Evolutionary conservation across 2,888 invertebrate species (phyloP).

Genomic region (Tanaodytes sp.): DNA sequence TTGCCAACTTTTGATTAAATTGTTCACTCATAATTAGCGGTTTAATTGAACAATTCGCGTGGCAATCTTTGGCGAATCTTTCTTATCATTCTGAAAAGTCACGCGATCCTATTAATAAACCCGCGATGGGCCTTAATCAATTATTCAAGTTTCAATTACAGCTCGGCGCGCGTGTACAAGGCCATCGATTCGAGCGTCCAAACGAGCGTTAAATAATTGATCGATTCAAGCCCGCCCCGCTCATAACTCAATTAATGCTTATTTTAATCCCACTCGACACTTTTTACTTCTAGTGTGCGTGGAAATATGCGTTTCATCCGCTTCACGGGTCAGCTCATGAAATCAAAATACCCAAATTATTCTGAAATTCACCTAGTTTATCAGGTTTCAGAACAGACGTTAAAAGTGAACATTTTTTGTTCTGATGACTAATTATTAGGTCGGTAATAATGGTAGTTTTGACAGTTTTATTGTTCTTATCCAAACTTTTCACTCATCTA

Average conservation of each 20-base stretch:
- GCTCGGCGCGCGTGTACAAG: slow-evolving; percentile 14
- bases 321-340: no score
- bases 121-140: slow-evolving; percentile 20
- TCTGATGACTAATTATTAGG: no score
- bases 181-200: slow-evolving; percentile 22
- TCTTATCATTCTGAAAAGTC: slow-evolving; percentile 18
- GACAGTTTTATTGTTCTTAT: no score
- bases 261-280: slow-evolving; percentile 17
- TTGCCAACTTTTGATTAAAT: slow-evolving; percentile 6
- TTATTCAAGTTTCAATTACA: slow-evolving; percentile 48
- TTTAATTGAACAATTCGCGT: slow-evolving; percentile 6
- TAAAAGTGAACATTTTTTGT: no score
- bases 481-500: no score
- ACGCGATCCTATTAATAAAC: slow-evolving; percentile 25
- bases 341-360: no score
- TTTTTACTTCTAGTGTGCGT: no score
- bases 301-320: no score
- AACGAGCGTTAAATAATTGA: slow-evolving; percentile 36
- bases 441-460: no score
- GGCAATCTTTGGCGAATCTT: slow-evolving; percentile 19
- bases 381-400: no score
- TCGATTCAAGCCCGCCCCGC: slow-evolving; percentile 13
- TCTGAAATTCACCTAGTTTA: no score
- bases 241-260: slow-evolving; percentile 23
- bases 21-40: slow-evolving; percentile 1